Base-by-base conservation (phyloP, 2,113 vertebrate genomes). In the Phocoena sinus region DNA sequence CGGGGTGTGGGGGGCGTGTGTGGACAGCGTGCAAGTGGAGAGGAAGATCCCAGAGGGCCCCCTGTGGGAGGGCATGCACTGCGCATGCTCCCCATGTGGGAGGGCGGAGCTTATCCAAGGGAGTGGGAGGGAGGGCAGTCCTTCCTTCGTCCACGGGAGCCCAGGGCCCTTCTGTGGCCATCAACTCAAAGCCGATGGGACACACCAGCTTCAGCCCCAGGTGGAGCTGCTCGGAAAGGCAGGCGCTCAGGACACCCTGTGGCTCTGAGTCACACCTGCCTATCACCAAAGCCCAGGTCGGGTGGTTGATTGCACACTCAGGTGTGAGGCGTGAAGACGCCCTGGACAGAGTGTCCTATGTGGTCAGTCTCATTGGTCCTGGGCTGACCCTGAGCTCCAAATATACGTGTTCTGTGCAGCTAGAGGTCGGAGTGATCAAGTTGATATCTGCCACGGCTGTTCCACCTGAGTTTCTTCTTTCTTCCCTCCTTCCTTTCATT, bases 161-260 rank as follows among this genome's bases (percentile, higher is more conserved):
- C 8, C 10, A 0, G 26, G 3, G 8, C 0, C 9, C 58, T 3
- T 4, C 28, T 33, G 33, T 6, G 62, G 10, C 5, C 3, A 25
- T 21, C 60, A 62, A 3, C 62, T 10, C 20, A 8, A 7, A 47
- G 26, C 50, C 6, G 47, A 33, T 11, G 3, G 9, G n/a, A 23
- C 4, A 2, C 68, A 56, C 15, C 31, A 7, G 20, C 31, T 11
- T 44, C 86, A 26, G 14, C 58, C 4, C 8, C 5, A 12, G 41
- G 20, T 25, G 28, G 56, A 23, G 13, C 21, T 26, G 76, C n/a
- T 18, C 0, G 0, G n/a, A 80, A 62, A 28, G 8, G 38, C 56
- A 2, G 7, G 18, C 0, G 4, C 17, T 18, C 38, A 4, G 12
- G 6, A 1, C 21, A 4, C 2, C 10, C 23, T 14, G 1, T 44